Percentiles rank a stretch among this genome's conserved stretches.
phyloP scores from a whole-genome alignment of 1,140 invertebrate species.

The Diachasmimorpha longicaudata region DNA sequence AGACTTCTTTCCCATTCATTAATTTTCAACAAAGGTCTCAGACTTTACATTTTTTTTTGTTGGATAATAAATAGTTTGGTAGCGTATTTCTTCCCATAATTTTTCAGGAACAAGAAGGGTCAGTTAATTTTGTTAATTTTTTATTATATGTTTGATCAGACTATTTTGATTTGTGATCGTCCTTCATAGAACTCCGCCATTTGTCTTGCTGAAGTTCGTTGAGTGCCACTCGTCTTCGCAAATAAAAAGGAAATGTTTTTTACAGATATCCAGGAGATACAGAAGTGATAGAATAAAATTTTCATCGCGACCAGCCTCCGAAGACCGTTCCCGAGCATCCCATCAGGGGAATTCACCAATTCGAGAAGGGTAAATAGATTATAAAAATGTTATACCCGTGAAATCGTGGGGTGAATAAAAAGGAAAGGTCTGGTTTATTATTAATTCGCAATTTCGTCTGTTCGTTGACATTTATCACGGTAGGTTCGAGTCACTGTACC shows the following conservation, averaged over 20 bases:
- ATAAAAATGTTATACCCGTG: not conserved
- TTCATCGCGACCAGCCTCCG: slow-evolving; percentile 1
- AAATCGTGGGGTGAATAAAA: not conserved
- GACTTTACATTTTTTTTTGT: too few relatives aligned
- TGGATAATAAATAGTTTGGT: too few relatives aligned
- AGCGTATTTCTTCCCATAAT: too few relatives aligned
- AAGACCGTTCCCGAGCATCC: not conserved
- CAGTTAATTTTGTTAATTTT: too few relatives aligned
- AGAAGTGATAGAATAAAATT: slow-evolving; percentile 22
- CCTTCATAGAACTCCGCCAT: not conserved
- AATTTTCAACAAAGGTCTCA: too few relatives aligned
- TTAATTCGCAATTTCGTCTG: not conserved
- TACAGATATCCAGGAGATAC: slow-evolving; percentile 14
- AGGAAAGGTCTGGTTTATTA: not conserved
- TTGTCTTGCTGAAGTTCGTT: too few relatives aligned
- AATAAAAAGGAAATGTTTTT: not conserved
- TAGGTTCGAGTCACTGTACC: not conserved
- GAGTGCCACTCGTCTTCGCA: too few relatives aligned
- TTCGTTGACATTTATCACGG: not conserved
- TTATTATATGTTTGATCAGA: too few relatives aligned
- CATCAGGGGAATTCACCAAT: not conserved
- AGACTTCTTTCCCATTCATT: too few relatives aligned
- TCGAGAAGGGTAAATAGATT: slow-evolving; percentile 10
- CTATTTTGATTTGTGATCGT: not conserved
- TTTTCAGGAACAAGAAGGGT: too few relatives aligned